Evolutionary conservation across 92 coral and sea anemone genomes (phyloP), one percentile per base, ranked within the genome.

Genomic region (Isaurus tuberculatus): DNA sequence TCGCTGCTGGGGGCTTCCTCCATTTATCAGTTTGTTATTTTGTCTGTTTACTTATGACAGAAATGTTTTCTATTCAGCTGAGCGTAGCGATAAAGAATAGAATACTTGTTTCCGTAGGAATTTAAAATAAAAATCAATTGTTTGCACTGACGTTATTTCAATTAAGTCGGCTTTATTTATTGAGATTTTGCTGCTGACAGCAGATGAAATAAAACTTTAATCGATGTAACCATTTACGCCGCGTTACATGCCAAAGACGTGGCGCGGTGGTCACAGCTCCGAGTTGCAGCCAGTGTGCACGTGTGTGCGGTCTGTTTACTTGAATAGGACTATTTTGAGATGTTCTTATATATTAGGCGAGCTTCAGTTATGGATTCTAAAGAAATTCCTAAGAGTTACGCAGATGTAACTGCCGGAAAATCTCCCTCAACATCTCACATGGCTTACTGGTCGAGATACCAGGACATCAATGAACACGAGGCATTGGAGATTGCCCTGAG

Each of bases 391-490:
- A 51, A 6, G 60, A 51, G 60, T 51, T 51, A 51, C 60, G 60
- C 60, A 51, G 60, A 51, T 15, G 60, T 51, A 51, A 5, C 60
- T 51, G 20, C 60, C 11, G 67, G 67, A 61, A 61, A 31, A 61
- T 61, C 67, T 61, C 67, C 11, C 67, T 61, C 67, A 61, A 61
- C 67, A 61, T 61, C 67, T 61, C 11, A 30, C 67, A 61, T 61
- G 23, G 8, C 31, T 61, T 61, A 2, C 67, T 61, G 67, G 67
- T 61, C 67, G 67, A 61, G 67, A 61, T 61, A 61, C 67, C 67
- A 23, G 67, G 67, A 61, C 31, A 61, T 17, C 26, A 57, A 16
- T 61, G 67, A 61, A 61, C 9, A 61, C 27, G 67, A 61, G 67
- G 67, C 31, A 14, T 14, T 61, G 68, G 68, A 23, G 31, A 61